A percentile compares a stretch with the other conserved stretches of the same genome.
Conservation (phyloP, 2,888 invertebrate species). For the Tetragonisca angustula region DNA sequence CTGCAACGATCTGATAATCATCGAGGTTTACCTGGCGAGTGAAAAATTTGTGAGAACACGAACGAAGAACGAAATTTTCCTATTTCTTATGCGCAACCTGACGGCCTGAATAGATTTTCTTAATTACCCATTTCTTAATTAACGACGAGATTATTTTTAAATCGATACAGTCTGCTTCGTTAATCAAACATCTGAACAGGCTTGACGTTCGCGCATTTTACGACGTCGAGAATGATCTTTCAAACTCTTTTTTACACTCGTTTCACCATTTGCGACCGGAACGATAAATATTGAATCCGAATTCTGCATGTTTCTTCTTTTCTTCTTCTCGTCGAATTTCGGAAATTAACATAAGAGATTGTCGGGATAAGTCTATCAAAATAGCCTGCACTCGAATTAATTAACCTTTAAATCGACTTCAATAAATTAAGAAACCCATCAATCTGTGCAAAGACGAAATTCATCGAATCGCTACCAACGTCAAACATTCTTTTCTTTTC, state of each 20-base stretch:
- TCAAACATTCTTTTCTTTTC: too few species aligned
- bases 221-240: background rate
- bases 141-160: background rate
- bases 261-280: background rate
- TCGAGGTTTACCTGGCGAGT: background rate
- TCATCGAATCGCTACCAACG: constrained; percentile 11
- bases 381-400: background rate
- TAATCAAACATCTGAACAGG: background rate
- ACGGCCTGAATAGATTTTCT: background rate
- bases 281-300: background rate
- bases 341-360: background rate
- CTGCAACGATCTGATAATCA: background rate
- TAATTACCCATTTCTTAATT: background rate
- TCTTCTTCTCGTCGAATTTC: background rate
- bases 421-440: constrained; percentile 13
- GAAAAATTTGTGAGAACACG: background rate
- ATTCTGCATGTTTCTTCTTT: background rate
- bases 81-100: background rate
- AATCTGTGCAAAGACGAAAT: constrained; percentile 13
- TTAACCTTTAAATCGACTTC: constrained; percentile 27
- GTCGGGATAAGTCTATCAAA: background rate
- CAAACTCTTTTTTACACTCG: background rate
- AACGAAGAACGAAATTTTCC: background rate
- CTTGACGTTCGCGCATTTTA: background rate
- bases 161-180: too few species aligned